Conservation (phyloP, 2,888 invertebrate species). For the Cryptocephalus primarius region DNA sequence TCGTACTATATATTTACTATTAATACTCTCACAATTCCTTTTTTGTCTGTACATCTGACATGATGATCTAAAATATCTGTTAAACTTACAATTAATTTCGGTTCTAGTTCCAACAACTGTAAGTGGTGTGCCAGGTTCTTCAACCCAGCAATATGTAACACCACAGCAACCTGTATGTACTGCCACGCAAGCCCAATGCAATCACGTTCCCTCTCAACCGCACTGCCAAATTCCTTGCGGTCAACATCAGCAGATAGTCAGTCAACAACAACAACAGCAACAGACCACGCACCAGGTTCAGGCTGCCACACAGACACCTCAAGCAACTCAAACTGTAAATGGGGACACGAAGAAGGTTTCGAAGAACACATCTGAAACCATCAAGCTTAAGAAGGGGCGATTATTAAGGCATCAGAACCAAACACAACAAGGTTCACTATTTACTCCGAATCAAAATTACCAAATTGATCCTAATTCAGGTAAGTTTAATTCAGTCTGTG, state of each 20-base stretch:
- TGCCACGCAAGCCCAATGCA: slow-evolving; percentile 22
- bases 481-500: slow-evolving; percentile 17
- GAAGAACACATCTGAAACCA: slow-evolving; percentile 12
- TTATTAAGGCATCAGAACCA: slow-evolving; percentile 37
- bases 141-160: slow-evolving; percentile 21
- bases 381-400: slow-evolving; percentile 36
- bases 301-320: slow-evolving; percentile 52
- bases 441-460: slow-evolving; percentile 39
- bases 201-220: slow-evolving; percentile 7
- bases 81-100: no score
- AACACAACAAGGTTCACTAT: slow-evolving; percentile 23
- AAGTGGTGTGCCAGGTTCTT: slow-evolving; percentile 21
- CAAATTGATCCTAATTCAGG: slow-evolving; percentile 42
- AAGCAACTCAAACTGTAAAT: slow-evolving; percentile 21
- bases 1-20: no score
- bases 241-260: slow-evolving; percentile 25
- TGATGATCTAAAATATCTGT: no score
- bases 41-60: no score
- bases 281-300: slow-evolving; percentile 41
- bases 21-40: no score
- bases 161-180: slow-evolving; percentile 36
- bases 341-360: slow-evolving; percentile 26
- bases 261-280: slow-evolving; percentile 14
- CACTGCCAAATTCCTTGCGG: slow-evolving; percentile 28
- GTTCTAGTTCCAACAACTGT: slow-evolving; percentile 24